Base-by-base conservation (phyloP, 2,113 vertebrate genomes). In the Camelus dromedarius region DNA sequence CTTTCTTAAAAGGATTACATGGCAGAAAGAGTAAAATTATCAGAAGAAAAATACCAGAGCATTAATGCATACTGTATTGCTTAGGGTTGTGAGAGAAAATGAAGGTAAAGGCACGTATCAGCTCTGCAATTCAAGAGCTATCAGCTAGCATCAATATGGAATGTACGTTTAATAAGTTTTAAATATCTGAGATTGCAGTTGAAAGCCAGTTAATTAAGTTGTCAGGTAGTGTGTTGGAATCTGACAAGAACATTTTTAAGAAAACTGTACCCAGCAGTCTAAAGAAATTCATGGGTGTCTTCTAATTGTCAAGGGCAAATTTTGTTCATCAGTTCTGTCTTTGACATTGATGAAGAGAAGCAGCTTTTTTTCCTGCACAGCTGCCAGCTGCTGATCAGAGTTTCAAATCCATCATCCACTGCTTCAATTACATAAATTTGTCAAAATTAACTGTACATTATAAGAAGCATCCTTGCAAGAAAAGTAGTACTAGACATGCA, bases 311-410 rank as follows among this genome's bases (percentile, higher is more conserved):
- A 99, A 99, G 98, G 98, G 98, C 98, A 98, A 99, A 99, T 99
- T 99, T 99, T 98, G 98, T 98, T 99, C 99, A 98, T 99, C 99
- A 98, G 98, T 98, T 98, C 98, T 98, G 98, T 96, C 97, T 98
- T 98, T 99, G 99, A 99, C 99, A 99, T 99, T 99, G 98, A 99
- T 99, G 98, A 98, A 99, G 99, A 99, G 98, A 99, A 99, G 98
- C 98, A 98, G 98, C 97, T 98, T 99, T 99, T 98, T 99, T 98
- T 94, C 97, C 98, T 98, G 98, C 98, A 98, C 98, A 99, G 98
- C 98, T 99, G 98, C 99, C 99, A 99, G 99, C 98, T 99, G 99
- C 98, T 99, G 98, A 99, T 99, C 98, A 98, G 98, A 99, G 98
- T 98, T 99, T 98, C 98, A 99, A 99, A 99, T 99, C 99, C 99